These are phyloP conservation scores for Leptobrachium ailaonicum DNA, from an alignment of 2,113 vertebrate genomes.

Conservation along the genomic window DNA sequence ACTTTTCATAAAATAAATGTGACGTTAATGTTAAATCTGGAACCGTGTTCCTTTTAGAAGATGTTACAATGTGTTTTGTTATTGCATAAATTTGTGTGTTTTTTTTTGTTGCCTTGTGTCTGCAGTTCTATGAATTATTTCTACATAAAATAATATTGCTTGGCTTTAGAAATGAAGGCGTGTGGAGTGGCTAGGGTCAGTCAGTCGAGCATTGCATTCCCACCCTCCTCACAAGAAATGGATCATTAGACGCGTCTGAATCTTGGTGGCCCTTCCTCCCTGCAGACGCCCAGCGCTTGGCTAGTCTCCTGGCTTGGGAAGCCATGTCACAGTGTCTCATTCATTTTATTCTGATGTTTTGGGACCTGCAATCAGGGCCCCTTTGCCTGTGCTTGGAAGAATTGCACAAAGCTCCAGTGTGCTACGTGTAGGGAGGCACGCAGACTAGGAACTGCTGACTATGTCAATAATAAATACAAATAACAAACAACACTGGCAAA, in stretches of 20 bases:
- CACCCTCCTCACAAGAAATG: not conserved
- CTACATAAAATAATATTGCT: no score
- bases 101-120: no score
- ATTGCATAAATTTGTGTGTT: no score
- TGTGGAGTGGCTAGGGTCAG: no score
- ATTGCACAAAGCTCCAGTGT: slow-evolving; percentile 37
- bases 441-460: slow-evolving; percentile 21
- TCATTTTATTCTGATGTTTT: slow-evolving; percentile 31
- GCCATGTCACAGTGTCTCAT: slow-evolving; percentile 38
- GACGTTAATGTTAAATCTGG: no score
- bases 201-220: slow-evolving; percentile 6
- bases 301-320: not conserved
- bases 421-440: slow-evolving; percentile 28
- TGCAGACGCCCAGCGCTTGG: not conserved
- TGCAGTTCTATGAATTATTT: no score
- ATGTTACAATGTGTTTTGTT: no score
- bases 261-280: slow-evolving; percentile 9
- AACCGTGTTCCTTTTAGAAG: no score
- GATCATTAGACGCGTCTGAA: not conserved
- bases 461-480: slow-evolving; percentile 34
- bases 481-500: slow-evolving; percentile 25
- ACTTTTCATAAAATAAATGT: no score
- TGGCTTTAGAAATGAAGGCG: no score
- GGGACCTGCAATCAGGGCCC: slow-evolving; percentile 4
- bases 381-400: slow-evolving; percentile 1